These are phyloP conservation scores for Dufourea novaeangliae DNA, from an alignment of 1,140 invertebrate species.

Conservation along the genomic window DNA sequence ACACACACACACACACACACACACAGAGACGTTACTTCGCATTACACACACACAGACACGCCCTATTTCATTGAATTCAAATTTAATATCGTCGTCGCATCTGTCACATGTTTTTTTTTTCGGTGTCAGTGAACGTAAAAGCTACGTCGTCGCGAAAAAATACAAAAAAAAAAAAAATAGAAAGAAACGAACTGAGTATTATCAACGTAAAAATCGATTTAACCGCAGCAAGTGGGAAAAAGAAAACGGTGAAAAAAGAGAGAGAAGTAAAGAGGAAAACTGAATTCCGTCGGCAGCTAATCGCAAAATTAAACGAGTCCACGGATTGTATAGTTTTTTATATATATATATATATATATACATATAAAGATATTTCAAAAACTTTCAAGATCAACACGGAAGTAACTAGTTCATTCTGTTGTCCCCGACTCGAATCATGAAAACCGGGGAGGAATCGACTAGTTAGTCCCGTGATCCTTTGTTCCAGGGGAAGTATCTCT, in stretches of 20 bases:
- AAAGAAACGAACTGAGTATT: slow-evolving; percentile 53
- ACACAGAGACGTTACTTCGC: not conserved
- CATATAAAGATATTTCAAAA: no score
- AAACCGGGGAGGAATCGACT: not conserved
- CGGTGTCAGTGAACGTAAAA: slow-evolving; percentile 38
- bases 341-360: slow-evolving; percentile 56
- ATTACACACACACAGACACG: slow-evolving; percentile 12
- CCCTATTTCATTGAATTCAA: slow-evolving; percentile 36
- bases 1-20: not conserved
- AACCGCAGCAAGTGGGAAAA: slow-evolving; percentile 34
- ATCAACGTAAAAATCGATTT: slow-evolving; percentile 39
- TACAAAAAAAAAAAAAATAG: no score
- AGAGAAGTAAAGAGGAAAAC: slow-evolving; percentile 15
- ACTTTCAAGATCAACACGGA: no score
- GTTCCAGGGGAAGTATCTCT: slow-evolving; percentile 54
- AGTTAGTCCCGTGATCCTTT: slow-evolving; percentile 25
- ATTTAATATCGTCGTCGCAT: slow-evolving; percentile 41
- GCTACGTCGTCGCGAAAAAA: slow-evolving; percentile 45
- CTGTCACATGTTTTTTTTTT: slow-evolving; percentile 27
- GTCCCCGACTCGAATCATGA: no score
- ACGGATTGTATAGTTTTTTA: slow-evolving; percentile 76
- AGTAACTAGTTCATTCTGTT: slow-evolving; percentile 17
- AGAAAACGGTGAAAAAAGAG: slow-evolving; percentile 1
- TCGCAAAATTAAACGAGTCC: slow-evolving; percentile 64
- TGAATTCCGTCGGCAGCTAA: slow-evolving; percentile 71